These are phyloP conservation scores for Bombus soroeensis DNA, from an alignment of 1,140 invertebrate species.

Conservation along the genomic window DNA sequence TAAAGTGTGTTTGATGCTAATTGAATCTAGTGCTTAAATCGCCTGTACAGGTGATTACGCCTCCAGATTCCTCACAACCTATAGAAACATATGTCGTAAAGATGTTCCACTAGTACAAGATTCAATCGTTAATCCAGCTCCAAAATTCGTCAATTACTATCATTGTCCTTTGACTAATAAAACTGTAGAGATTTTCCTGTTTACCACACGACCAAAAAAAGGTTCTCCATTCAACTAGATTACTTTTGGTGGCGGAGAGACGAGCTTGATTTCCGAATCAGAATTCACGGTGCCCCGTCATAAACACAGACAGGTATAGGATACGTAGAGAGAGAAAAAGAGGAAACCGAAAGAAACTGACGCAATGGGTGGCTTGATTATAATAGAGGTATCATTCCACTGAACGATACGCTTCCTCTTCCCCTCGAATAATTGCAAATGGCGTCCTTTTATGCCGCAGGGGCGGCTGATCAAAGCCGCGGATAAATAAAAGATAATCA, in stretches of 20 bases:
- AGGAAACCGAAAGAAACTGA: conserved; percentile 47
- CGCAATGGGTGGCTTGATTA: conserved; percentile 81
- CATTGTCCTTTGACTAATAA: too few species aligned
- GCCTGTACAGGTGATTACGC: too few species aligned
- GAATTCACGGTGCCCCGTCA: not conserved
- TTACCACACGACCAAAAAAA: not conserved
- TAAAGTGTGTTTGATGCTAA: too few species aligned
- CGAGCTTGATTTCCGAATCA: not conserved
- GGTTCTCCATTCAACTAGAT: not conserved
- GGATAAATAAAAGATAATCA: conserved; percentile 79
- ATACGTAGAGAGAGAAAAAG: not conserved
- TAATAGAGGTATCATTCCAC: conserved; percentile 81
- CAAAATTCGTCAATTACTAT: not conserved
- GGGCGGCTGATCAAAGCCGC: conserved; percentile 77
- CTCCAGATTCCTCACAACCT: not conserved
- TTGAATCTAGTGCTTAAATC: too few species aligned
- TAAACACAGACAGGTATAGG: not conserved
- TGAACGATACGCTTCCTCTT: conserved; percentile 71
- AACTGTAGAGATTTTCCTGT: not conserved
- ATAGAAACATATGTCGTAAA: not conserved
- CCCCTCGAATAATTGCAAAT: conserved; percentile 80
- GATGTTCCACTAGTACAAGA: not conserved
- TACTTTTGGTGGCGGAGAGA: not conserved
- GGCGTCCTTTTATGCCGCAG: conserved; percentile 72
- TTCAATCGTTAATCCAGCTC: not conserved